Conservation (phyloP, 2,888 invertebrate species). For the Cerastis leucographa region DNA sequence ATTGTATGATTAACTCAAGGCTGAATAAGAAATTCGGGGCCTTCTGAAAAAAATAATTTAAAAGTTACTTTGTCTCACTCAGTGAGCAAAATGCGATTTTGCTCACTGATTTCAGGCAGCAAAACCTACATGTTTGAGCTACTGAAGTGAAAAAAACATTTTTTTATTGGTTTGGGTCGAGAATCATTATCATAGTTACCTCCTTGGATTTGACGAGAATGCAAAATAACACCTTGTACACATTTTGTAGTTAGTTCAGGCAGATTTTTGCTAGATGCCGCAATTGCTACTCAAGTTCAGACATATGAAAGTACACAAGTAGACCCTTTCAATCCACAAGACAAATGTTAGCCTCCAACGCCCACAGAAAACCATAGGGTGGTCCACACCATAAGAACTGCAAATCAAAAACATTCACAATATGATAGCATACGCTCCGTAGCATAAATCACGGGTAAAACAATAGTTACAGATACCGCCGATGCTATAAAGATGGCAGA, state of each 20-base stretch:
- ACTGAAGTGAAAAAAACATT: no score
- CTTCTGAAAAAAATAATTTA: no score
- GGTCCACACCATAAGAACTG: slow-evolving; percentile 53
- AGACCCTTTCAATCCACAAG: background rate
- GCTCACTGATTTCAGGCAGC: no score
- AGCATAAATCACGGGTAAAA: slow-evolving; percentile 66
- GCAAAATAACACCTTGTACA: no score
- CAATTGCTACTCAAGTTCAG: background rate
- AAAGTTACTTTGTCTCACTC: no score
- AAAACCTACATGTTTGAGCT: no score
- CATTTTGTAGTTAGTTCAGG: background rate
- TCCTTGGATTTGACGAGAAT: no score
- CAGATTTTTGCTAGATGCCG: background rate
- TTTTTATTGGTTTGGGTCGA: no score
- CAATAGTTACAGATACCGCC: slow-evolving; percentile 62
- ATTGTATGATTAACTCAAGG: no score
- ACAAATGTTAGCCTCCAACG: slow-evolving; percentile 4
- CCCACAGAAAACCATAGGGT: slow-evolving; percentile 51
- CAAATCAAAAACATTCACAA: slow-evolving; percentile 64
- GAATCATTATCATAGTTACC: no score
- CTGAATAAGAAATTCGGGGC: no score
- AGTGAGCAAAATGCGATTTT: no score
- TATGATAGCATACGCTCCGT: slow-evolving; percentile 51
- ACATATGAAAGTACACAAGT: background rate
- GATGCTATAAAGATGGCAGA: slow-evolving; percentile 66